Conservation (phyloP, 2,888 invertebrate genomes). For the Pristionchus mayeri region DNA sequence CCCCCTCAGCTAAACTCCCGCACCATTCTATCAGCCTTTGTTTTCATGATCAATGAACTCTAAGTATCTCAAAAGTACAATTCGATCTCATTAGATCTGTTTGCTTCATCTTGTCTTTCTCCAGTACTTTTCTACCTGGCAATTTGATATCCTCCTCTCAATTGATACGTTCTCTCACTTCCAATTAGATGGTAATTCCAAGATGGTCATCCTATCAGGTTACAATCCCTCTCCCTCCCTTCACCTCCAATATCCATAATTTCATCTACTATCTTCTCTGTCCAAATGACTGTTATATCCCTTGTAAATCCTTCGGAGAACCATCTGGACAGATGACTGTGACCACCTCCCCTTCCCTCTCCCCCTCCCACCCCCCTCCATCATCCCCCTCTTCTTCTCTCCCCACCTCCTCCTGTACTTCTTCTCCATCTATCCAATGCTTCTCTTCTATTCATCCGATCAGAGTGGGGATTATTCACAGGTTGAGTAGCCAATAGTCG, state of each 20-base stretch:
- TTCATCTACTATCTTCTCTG: background rate
- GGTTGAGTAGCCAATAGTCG: constrained; percentile 42
- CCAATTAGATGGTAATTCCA: constrained; percentile 24
- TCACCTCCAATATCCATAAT: constrained; percentile 28
- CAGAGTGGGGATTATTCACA: constrained; percentile 28
- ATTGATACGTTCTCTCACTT: constrained; percentile 22
- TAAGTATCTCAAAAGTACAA: background rate
- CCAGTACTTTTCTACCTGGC: constrained; percentile 13
- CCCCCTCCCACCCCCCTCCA: background rate
- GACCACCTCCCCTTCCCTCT: background rate
- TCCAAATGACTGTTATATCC: background rate
- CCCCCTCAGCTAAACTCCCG: background rate
- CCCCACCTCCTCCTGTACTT: background rate
- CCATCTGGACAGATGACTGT: constrained; percentile 34
- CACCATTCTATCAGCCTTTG: background rate
- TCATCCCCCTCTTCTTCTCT: background rate
- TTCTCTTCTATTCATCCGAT: constrained; percentile 35
- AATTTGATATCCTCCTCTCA: background rate
- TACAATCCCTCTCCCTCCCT: background rate
- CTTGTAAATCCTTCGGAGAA: constrained; percentile 3
- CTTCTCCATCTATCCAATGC: background rate
- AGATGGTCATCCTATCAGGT: constrained; percentile 1
- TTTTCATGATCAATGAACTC: background rate
- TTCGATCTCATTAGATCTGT: no score
- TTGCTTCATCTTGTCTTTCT: background rate